These are phyloP conservation scores for Cylloceria caligata DNA, from an alignment of 2,888 invertebrate genomes.

Conservation along the genomic window DNA sequence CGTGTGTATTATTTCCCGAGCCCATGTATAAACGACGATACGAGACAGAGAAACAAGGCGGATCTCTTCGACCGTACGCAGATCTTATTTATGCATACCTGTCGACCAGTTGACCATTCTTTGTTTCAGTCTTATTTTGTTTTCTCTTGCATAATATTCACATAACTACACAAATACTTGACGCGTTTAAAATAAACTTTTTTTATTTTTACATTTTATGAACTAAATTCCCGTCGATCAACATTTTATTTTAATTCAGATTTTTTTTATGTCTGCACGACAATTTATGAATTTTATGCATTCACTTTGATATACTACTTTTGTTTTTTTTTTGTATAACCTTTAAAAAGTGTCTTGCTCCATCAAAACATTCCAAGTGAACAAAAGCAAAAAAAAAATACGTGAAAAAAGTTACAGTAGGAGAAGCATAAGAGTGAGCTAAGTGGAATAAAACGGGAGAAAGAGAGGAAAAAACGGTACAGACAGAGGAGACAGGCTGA, in stretches of 20 bases:
- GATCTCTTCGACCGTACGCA: neutral
- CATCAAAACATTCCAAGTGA: no score
- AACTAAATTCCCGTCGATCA: no score
- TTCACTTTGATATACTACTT: no score
- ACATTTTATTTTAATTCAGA: no score
- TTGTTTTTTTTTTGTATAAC: no score
- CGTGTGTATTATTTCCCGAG: neutral
- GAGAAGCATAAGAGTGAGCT: neutral
- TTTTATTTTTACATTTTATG: no score
- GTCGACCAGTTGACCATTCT: neutral
- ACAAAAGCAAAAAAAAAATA: constrained; percentile 30
- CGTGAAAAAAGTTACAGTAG: neutral
- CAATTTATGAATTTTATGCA: no score
- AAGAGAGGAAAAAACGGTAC: constrained; percentile 14
- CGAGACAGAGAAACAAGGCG: constrained; percentile 20
- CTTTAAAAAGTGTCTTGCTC: no score
- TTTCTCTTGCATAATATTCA: constrained; percentile 8
- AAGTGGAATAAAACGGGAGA: neutral
- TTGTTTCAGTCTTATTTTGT: neutral
- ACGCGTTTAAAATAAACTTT: no score
- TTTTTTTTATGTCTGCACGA: neutral
- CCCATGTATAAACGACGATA: constrained; percentile 15
- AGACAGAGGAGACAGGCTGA: constrained; percentile 67
- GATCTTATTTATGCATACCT: neutral
- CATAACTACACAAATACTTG: neutral